A percentile compares a stretch with the other conserved stretches of the same genome.
Evolutionary conservation across 2,113 vertebrate genomes (phyloP).

Genomic region (Marmota monax): DNA sequence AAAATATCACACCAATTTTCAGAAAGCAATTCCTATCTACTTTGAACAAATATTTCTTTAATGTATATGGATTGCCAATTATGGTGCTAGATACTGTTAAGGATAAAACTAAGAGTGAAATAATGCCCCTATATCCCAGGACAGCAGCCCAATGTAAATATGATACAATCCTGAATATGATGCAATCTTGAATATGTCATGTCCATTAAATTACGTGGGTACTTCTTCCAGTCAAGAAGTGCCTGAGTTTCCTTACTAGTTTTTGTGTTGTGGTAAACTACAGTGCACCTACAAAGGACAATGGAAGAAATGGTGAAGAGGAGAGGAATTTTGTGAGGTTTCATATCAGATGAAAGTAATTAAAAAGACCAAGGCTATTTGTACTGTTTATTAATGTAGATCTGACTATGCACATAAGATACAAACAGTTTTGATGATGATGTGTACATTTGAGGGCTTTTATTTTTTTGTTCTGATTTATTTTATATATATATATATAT

Average conservation of each 20-base stretch:
- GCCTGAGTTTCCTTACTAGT: not conserved
- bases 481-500: not conserved
- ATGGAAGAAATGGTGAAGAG: not conserved
- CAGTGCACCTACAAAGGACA: not conserved
- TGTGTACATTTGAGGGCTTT: not conserved
- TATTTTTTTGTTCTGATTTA: not conserved
- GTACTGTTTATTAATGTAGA: not conserved
- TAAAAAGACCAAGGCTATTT: not conserved
- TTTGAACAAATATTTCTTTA: not conserved
- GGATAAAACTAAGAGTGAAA: slow-evolving; percentile 11
- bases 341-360: not conserved
- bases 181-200: not conserved
- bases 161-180: not conserved
- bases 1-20: not conserved
- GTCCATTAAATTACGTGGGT: not conserved
- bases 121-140: not conserved
- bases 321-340: not conserved
- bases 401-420: not conserved
- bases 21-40: not conserved
- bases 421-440: not conserved
- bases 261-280: not conserved
- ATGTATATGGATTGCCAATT: not conserved
- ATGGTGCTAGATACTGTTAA: not conserved
- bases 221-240: not conserved
- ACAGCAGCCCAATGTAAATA: not conserved